phyloP scores from a whole-genome alignment of 2,888 invertebrate species.

The Plagodis pulveraria region DNA sequence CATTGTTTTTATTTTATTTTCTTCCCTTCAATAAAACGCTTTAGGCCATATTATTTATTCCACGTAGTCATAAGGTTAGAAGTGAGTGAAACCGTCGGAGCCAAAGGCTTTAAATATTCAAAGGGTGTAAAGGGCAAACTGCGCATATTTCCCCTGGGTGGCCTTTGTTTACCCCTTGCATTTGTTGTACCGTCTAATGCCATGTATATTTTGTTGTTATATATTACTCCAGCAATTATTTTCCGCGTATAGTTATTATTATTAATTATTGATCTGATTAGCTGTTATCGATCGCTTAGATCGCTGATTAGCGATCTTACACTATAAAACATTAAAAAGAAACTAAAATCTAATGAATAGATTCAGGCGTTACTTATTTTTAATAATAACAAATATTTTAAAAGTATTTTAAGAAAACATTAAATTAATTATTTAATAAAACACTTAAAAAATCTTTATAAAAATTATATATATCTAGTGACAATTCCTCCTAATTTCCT shows the following conservation, averaged over 20 bases:
- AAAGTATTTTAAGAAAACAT: too few species aligned
- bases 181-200: slow-evolving; percentile 15
- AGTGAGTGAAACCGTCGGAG: slow-evolving; percentile 55
- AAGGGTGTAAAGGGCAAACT: slow-evolving; percentile 81
- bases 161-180: slow-evolving; percentile 51
- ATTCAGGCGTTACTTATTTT: too few species aligned
- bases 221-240: not conserved
- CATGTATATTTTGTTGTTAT: slow-evolving; percentile 32
- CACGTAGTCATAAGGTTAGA: slow-evolving; percentile 35
- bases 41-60: slow-evolving; percentile 35
- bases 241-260: slow-evolving; percentile 5
- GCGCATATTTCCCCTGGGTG: slow-evolving; percentile 76
- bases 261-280: too few species aligned
- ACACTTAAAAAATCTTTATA: too few species aligned
- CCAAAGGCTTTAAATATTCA: slow-evolving; percentile 76
- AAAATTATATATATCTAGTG: too few species aligned
- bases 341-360: too few species aligned
- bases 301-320: too few species aligned
- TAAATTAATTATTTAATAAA: too few species aligned
- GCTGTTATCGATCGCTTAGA: too few species aligned
- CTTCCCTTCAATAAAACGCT: slow-evolving; percentile 19
- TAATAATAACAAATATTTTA: too few species aligned
- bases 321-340: too few species aligned
- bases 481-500: too few species aligned
- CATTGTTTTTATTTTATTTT: slow-evolving; percentile 10